Percentiles rank a stretch among this genome's conserved stretches.
These are phyloP conservation scores for Sarcophaga rosellei DNA, from an alignment of 2,888 invertebrate genomes.

Conservation along the genomic window DNA sequence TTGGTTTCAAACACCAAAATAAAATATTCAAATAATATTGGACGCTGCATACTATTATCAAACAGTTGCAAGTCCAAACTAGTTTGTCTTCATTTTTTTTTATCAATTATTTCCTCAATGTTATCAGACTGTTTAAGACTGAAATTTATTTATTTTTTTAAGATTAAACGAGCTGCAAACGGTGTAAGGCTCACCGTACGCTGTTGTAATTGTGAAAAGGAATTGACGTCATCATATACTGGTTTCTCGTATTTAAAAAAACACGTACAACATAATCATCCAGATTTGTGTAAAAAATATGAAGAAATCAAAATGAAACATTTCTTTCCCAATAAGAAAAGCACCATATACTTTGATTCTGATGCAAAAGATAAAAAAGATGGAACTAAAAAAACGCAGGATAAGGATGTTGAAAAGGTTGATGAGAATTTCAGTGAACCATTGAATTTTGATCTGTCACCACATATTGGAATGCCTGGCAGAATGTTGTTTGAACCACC, in stretches of 20 bases:
- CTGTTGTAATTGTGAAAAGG: background rate
- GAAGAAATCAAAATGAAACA: conserved; percentile 36
- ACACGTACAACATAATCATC: conserved; percentile 66
- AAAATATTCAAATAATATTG: too few relatives aligned
- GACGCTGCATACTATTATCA: too few relatives aligned
- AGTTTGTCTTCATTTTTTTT: too few relatives aligned
- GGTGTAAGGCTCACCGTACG: background rate
- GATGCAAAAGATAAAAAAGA: too few relatives aligned
- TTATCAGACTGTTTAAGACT: too few relatives aligned
- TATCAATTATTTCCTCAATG: too few relatives aligned
- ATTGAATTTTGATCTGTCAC: too few relatives aligned
- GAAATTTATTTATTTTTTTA: background rate
- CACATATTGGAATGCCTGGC: background rate
- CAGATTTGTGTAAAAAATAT: conserved; percentile 69
- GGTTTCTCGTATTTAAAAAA: background rate
- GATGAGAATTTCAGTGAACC: too few relatives aligned
- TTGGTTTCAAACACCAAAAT: too few relatives aligned
- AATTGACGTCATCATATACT: background rate
- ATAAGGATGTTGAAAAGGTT: too few relatives aligned
- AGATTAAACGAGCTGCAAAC: background rate
- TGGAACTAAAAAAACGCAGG: too few relatives aligned
- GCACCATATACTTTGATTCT: background rate
- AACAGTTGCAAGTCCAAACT: too few relatives aligned
- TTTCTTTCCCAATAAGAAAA: background rate
- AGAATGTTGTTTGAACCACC: background rate